phyloP scores from a whole-genome alignment of 2,888 invertebrate genomes.

The Orthonychiurus folsomi region DNA sequence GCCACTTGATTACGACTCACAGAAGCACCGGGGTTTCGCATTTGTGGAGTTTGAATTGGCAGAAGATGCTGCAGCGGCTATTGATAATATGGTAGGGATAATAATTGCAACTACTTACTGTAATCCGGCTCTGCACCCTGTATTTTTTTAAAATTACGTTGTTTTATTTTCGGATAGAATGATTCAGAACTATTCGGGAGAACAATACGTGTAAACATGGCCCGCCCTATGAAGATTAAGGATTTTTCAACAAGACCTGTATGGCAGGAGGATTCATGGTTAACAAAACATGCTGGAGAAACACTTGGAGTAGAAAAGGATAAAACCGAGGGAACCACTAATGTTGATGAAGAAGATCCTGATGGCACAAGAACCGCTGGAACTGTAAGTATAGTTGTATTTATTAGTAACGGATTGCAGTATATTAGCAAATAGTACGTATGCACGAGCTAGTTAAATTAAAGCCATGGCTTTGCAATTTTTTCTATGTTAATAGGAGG shows the following conservation, averaged over 20 bases:
- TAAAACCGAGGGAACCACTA: conserved; percentile 31
- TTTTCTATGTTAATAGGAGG: too few relatives aligned
- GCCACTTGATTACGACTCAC: conserved; percentile 93
- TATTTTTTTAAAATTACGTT: conserved; percentile 12
- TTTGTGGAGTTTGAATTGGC: conserved; percentile 96
- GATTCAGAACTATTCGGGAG: conserved; percentile 95
- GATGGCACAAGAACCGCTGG: conserved; percentile 40
- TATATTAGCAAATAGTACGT: too few relatives aligned
- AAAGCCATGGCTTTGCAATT: too few relatives aligned
- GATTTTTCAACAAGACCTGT: conserved; percentile 91
- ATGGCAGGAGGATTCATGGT: conserved; percentile 97
- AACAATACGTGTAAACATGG: conserved; percentile 90
- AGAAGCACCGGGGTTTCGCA: conserved; percentile 96
- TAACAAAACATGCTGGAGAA: conserved; percentile 94
- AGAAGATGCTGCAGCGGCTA: conserved; percentile 97
- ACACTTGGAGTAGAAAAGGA: conserved; percentile 51
- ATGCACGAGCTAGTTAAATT: not conserved
- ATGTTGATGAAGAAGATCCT: conserved; percentile 47
- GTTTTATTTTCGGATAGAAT: conserved; percentile 55
- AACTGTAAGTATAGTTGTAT: not conserved
- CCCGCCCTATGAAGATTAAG: conserved; percentile 91
- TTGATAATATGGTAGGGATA: conserved; percentile 96
- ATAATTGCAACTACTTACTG: too few relatives aligned
- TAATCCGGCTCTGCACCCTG: too few relatives aligned
- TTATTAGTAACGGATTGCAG: not conserved